Base-by-base conservation (phyloP, 2,113 vertebrate genomes). In the Paramormyrops kingsleyae region DNA sequence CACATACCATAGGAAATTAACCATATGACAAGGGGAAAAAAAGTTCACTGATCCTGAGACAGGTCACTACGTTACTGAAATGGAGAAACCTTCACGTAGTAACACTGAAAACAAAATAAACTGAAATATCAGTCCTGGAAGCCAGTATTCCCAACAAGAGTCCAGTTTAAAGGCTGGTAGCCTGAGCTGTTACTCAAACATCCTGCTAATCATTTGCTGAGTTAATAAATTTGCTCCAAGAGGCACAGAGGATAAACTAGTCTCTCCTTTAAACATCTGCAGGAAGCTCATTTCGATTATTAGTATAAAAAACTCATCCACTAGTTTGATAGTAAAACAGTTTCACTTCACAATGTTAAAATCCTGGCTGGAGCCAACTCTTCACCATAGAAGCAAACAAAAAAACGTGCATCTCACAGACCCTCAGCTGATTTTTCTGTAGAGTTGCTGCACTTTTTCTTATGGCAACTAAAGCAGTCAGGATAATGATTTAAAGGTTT, bases 131-230 rank as follows among this genome's bases (percentile, higher is more conserved):
- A 44, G 50, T 80, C 59, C 62, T 88, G 80, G 89, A 91, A 24
- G 19, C 90, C 83, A 80, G 88, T 74, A 87, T 87, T 46, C 90
- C 84, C 47, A 87, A 88, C 88, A 39, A 46, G 66, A 90, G 93
- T 93, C 93, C 92, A 95, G 93, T 93, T 87, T 24, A 87, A 50
- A 59, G 50, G 50, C 50, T 56, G 27, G 86, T 1, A 50, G 83
- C 47, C 47, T 84, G n/a, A 50, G 1, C 49, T 47, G 19, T 6
- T 47, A 27, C 35, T 83, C 39, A 87, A 39, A 87, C 50, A 87
- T 62, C 17, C 52, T 0, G 31, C 4, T 87, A 39, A 56, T 44
- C 31, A 59, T 59, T 52, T 49, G 44, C 42, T 27, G 47, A 46
- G 46, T 50, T 52, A 42, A 88, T 62, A 62, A 21, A 42, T 59